Evolutionary conservation across 2,797 vertebrate genomes (phyloP), one percentile per base, ranked within the genome.

Genomic region (Buceros bicornis): DNA sequence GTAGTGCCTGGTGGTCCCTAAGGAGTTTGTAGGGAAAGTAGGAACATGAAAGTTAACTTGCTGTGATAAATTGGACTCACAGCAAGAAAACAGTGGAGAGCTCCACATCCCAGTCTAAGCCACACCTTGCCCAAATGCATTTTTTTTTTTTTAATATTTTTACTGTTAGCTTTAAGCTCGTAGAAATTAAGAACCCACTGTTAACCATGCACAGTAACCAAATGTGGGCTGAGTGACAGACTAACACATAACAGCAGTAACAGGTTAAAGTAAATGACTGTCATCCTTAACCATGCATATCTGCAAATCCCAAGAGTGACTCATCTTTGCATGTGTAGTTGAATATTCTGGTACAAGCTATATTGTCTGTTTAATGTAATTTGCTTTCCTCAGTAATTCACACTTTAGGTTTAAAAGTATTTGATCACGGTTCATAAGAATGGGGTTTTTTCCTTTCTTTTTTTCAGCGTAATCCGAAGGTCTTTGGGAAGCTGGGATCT

Each of bases 11-110:
- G 12, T 65, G 22, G 14, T 93, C 89, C 76, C 62, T 50, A 61
- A 87, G 57, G 86, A 67, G 2, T 73, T 80, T 60, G 51, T 11
- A 57, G 11, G 12, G 28, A 83, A 94, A 89, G 65, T 71, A 57
- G 25, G 88, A 94, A 90, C 20, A 31, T 3, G 0, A 43, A 95
- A 64, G 74, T 84, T 93, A 86, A 90, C 77, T 90, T 87, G 31
- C 43, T 86, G 45, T 81, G 80, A 64, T 90, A 81, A 93, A 90
- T 61, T 74, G 31, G 14, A 71, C 61, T 67, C 16, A 40, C 45
- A 67, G 17, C 72, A 57, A 53, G 14, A 50, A 92, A 90, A 20
- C 19, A 61, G 42, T 37, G 50, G 77, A 93, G 29, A 77, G 33
- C 10, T 70, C 42, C 83, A 40, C 0, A 13, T 21, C 28, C 21